phyloP scores from a whole-genome alignment of 2,888 invertebrate genomes.

The Phania funesta region DNA sequence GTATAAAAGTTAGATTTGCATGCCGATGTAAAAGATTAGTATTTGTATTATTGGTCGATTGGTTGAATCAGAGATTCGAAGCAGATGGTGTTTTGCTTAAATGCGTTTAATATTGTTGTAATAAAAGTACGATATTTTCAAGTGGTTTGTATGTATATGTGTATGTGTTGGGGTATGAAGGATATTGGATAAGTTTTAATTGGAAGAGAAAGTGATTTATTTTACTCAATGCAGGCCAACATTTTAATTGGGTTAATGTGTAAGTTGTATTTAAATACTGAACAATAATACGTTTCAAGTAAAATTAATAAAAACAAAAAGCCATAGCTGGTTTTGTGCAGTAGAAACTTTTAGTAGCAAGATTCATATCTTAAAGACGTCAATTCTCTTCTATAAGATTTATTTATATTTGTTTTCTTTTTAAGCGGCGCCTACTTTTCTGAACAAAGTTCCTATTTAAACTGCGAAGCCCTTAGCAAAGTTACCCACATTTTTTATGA shows the following conservation, averaged over 20 bases:
- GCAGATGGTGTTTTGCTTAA: conserved; percentile 39
- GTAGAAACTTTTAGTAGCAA: no score
- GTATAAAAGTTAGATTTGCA: conserved; percentile 17
- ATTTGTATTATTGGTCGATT: conserved; percentile 47
- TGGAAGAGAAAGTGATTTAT: background rate
- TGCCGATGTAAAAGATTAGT: conserved; percentile 11
- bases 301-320: no score
- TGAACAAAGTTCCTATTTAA: no score
- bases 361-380: no score
- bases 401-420: no score
- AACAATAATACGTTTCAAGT: no score
- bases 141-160: background rate
- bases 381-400: no score
- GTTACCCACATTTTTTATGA: no score
- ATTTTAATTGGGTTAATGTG: background rate
- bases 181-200: background rate
- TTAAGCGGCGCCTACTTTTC: no score
- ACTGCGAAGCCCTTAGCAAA: no score
- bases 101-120: background rate
- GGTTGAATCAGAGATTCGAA: conserved; percentile 40
- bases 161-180: background rate
- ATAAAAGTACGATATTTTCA: background rate
- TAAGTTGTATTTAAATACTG: background rate
- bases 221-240: background rate
- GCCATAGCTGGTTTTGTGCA: no score